Evolutionary conservation across 2,888 invertebrate genomes (phyloP).

Genomic region (Diachrysia chrysitis): DNA sequence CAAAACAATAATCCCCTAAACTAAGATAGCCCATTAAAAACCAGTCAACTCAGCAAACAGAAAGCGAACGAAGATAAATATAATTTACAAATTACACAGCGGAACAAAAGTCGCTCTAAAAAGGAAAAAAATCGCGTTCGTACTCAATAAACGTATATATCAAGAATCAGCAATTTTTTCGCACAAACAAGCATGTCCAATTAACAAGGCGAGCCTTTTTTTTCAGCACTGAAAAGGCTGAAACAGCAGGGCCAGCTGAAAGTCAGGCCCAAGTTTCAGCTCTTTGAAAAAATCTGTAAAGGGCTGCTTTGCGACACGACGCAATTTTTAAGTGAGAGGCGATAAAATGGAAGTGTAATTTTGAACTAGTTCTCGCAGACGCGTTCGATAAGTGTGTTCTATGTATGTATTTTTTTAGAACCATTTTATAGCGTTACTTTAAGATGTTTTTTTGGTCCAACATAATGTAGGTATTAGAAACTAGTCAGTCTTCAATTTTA

Average conservation of each 20-base stretch:
- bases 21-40: conserved; percentile 20
- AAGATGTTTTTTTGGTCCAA: no score
- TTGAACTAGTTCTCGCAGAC: no score
- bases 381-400: no score
- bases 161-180: conserved; percentile 73
- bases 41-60: conserved; percentile 33
- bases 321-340: conserved; percentile 55
- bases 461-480: no score
- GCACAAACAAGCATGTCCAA: conserved; percentile 78
- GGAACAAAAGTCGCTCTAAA: conserved; percentile 17
- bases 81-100: conserved; percentile 24
- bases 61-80: conserved; percentile 39
- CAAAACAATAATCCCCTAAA: conserved; percentile 23
- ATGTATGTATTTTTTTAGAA: no score
- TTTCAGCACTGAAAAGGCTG: conserved; percentile 68
- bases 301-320: conserved; percentile 67
- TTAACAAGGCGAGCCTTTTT: conserved; percentile 72
- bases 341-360: conserved; percentile 10
- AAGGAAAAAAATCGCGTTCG: conserved; percentile 23
- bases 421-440: no score
- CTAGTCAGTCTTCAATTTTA: no score
- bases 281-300: conserved; percentile 74
- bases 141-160: conserved; percentile 51
- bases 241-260: conserved; percentile 69
- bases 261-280: conserved; percentile 68